Percentiles rank a stretch among this genome's conserved stretches.
These are phyloP conservation scores for Eurystomus gularis DNA, from an alignment of 2,113 vertebrate species.

Conservation along the genomic window DNA sequence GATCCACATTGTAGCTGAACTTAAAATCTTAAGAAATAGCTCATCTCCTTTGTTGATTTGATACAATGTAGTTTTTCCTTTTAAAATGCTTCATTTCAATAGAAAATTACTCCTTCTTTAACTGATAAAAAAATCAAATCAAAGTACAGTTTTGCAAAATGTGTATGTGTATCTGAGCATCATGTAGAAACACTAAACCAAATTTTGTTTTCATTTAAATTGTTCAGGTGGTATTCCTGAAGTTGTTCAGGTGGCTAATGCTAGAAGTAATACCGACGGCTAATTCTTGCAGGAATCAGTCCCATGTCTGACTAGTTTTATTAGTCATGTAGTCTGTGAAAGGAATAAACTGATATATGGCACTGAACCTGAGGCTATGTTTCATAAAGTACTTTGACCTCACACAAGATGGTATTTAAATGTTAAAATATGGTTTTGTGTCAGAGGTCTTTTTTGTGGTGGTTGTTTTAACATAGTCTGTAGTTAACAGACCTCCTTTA, in stretches of 20 bases:
- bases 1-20: neutral
- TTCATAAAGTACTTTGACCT: neutral
- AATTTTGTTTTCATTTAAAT: neutral
- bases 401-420: neutral
- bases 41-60: neutral
- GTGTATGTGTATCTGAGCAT: neutral
- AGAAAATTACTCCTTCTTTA: neutral
- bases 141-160: neutral
- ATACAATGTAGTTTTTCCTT: neutral
- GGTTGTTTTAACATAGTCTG: neutral
- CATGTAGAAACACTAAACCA: neutral
- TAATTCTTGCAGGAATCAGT: neutral
- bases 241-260: neutral
- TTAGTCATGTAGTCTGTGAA: neutral
- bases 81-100: neutral
- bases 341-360: neutral
- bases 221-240: neutral
- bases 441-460: accelerated
- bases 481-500: constrained; percentile 63
- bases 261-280: neutral
- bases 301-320: neutral
- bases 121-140: neutral
- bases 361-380: neutral
- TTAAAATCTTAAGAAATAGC: neutral
- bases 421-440: neutral